A percentile compares a stretch with the other conserved stretches of the same genome.
Evolutionary conservation across 2,888 invertebrate genomes (phyloP).

Genomic region (Zaprionus bogoriensis): DNA sequence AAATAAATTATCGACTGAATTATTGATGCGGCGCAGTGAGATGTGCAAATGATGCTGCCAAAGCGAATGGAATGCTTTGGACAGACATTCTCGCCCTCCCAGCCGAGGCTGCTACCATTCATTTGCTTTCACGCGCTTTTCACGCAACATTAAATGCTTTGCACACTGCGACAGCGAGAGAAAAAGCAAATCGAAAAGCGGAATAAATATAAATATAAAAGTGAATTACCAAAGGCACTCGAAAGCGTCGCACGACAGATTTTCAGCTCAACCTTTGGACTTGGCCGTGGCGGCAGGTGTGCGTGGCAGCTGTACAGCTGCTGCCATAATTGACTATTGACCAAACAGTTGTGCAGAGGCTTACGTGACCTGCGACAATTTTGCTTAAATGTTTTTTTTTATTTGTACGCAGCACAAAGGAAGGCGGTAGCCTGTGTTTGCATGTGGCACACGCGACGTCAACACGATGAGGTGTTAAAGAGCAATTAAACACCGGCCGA

Average conservation of each 20-base stretch:
- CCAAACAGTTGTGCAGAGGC: constrained; percentile 57
- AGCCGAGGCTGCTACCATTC: constrained; percentile 48
- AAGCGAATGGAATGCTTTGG: constrained; percentile 6
- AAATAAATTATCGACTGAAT: constrained; percentile 50
- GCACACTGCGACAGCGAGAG: constrained; percentile 15
- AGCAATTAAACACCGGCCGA: constrained; percentile 38
- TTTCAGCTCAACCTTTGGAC: constrained; percentile 57
- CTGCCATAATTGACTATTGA: constrained; percentile 62
- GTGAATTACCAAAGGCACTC: constrained; percentile 24
- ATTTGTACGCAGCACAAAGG: constrained; percentile 28
- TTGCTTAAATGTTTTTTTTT: constrained; percentile 31
- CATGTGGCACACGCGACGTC: background rate
- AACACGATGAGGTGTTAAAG: constrained; percentile 44
- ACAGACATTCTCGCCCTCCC: constrained; percentile 34
- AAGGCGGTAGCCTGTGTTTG: too few relatives aligned
- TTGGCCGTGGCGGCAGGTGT: too few relatives aligned
- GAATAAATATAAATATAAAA: constrained; percentile 34
- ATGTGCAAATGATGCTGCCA: constrained; percentile 62
- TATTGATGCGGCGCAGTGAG: constrained; percentile 53
- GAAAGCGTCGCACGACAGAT: constrained; percentile 53
- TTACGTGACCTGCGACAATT: constrained; percentile 69
- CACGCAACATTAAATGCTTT: constrained; percentile 68
- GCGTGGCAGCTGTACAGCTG: constrained; percentile 4
- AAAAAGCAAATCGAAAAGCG: constrained; percentile 10
- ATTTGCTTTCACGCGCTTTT: constrained; percentile 61